Percentiles rank a stretch among this genome's conserved stretches.
Conservation (phyloP, 2,797 vertebrate genomes). For the Myotis pilosus region DNA sequence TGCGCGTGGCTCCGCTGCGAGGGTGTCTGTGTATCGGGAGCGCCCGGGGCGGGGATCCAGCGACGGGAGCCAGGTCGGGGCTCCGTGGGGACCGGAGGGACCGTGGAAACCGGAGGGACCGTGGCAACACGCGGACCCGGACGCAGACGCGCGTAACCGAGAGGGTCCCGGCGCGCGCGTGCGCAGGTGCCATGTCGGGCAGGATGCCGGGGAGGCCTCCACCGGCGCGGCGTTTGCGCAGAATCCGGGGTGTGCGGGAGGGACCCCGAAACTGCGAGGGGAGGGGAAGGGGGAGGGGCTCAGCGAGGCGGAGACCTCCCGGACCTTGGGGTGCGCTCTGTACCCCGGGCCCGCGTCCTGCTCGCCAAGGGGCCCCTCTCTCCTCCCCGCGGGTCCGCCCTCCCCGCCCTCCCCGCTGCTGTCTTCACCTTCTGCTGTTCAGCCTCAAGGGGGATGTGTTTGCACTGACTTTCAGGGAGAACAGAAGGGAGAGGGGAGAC, state of each 20-base stretch:
- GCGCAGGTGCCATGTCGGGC: neutral
- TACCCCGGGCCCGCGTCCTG: neutral
- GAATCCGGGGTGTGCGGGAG: neutral
- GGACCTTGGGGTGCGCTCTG: neutral
- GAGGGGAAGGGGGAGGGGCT: no score
- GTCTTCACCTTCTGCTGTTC: neutral
- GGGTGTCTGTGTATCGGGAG: neutral
- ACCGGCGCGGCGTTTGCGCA: fast-evolving
- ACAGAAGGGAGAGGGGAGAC: no score
- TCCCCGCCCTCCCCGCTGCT: neutral
- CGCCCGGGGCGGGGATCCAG: neutral
- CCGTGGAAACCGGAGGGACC: no score
- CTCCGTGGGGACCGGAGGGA: neutral
- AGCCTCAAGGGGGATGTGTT: no score
- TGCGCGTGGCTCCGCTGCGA: no score
- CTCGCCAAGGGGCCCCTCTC: neutral
- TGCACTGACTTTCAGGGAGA: no score
- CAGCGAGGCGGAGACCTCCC: neutral
- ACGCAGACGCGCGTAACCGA: fast-evolving
- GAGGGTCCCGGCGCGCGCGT: neutral
- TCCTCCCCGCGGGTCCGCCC: neutral
- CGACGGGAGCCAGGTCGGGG: neutral
- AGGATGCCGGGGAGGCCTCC: neutral
- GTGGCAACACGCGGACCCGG: neutral
- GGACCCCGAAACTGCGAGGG: neutral